phyloP scores from a whole-genome alignment of 2,113 vertebrate species.

The Oceanodroma tethys region DNA sequence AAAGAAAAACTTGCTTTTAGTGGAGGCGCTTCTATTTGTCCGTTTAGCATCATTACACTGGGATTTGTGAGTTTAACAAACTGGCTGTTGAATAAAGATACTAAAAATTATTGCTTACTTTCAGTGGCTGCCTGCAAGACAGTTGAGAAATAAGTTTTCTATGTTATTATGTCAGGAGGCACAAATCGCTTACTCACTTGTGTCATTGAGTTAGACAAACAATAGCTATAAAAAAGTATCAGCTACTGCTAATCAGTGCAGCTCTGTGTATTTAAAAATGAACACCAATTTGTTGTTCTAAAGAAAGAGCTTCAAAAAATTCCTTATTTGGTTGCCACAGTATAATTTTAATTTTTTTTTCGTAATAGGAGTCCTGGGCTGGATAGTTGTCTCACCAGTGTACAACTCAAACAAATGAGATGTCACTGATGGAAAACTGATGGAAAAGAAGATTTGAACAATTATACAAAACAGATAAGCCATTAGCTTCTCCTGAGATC shows the following conservation, averaged over 20 bases:
- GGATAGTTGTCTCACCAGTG: neutral
- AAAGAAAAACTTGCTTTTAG: neutral
- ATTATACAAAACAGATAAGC: slow-evolving; percentile 11
- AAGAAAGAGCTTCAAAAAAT: neutral
- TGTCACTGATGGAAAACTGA: neutral
- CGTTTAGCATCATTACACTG: neutral
- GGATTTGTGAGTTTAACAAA: neutral
- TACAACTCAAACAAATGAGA: neutral
- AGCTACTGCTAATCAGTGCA: neutral
- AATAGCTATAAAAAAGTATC: neutral
- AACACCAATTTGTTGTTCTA: neutral
- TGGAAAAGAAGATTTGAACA: neutral
- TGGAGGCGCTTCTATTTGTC: neutral
- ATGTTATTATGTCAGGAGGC: neutral
- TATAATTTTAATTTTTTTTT: neutral
- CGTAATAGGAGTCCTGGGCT: neutral
- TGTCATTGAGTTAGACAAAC: neutral
- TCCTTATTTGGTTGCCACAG: neutral
- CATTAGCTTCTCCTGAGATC: neutral
- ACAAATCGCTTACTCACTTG: neutral
- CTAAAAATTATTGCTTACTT: neutral
- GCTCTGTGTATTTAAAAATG: neutral
- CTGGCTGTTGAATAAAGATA: neutral
- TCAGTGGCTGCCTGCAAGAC: neutral
- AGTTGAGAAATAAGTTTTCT: neutral